Conservation (phyloP, 2,888 invertebrate genomes). For the Glaucopsyche alexis region DNA sequence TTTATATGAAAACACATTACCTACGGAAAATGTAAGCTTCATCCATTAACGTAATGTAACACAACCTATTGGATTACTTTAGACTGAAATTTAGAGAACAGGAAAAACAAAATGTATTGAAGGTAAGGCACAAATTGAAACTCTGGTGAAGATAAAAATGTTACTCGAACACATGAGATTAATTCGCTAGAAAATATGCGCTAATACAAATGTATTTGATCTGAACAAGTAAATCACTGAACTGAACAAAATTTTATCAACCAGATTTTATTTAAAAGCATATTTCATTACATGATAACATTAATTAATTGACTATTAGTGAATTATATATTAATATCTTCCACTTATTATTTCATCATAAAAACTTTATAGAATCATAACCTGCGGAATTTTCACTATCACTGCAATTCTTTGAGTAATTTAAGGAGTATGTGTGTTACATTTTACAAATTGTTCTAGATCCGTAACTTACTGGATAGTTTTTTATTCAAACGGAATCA, state of each 20-base stretch:
- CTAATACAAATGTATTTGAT: conserved; percentile 21
- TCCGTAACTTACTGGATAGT: too few relatives aligned
- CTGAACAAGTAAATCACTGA: not conserved
- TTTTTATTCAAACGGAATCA: not conserved
- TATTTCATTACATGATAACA: not conserved
- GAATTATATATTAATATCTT: too few relatives aligned
- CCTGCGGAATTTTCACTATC: too few relatives aligned
- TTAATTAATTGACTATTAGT: too few relatives aligned
- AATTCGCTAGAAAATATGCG: not conserved
- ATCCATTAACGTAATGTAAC: conserved; percentile 31
- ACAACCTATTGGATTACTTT: conserved; percentile 32
- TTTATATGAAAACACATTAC: conserved; percentile 27
- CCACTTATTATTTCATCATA: too few relatives aligned
- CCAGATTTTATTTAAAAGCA: not conserved
- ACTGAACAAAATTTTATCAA: not conserved
- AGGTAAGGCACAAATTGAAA: conserved; percentile 17
- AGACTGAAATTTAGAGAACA: conserved; percentile 28
- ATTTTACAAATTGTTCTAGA: too few relatives aligned
- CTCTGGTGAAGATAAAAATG: not conserved
- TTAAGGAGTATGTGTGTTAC: too few relatives aligned
- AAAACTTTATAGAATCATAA: too few relatives aligned
- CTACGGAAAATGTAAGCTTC: conserved; percentile 24
- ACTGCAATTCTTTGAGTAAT: too few relatives aligned
- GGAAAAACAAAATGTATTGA: conserved; percentile 30
- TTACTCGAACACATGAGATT: conserved; percentile 4